These are phyloP conservation scores for Morone chrysops DNA, from an alignment of 2,113 vertebrate genomes.

Conservation along the genomic window DNA sequence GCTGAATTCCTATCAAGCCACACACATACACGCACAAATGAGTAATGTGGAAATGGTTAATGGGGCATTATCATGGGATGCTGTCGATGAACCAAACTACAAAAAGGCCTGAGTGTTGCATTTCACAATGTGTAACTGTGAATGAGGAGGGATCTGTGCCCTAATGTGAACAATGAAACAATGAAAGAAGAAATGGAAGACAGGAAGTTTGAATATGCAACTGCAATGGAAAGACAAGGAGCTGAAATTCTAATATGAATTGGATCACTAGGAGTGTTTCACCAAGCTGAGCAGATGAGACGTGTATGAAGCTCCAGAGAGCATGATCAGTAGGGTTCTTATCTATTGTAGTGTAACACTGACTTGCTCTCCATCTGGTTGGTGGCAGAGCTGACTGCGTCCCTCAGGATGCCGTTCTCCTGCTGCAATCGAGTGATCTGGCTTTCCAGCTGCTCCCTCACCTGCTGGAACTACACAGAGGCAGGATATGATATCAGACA, in stretches of 20 bases:
- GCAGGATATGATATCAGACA: background rate
- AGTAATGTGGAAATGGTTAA: constrained; percentile 4
- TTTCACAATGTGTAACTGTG: constrained; percentile 16
- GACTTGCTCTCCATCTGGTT: constrained; percentile 99
- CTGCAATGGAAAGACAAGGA: background rate
- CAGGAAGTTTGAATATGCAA: background rate
- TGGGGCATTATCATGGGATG: constrained; percentile 4
- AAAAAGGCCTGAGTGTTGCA: background rate
- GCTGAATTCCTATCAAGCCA: constrained; percentile 89
- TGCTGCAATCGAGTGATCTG: constrained; percentile 95
- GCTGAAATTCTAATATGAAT: constrained; percentile 10
- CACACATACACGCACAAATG: background rate
- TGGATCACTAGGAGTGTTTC: constrained; percentile 1
- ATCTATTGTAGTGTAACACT: constrained; percentile 67
- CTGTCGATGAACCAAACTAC: background rate
- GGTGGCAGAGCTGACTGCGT: constrained; percentile 97
- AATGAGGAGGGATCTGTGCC: background rate
- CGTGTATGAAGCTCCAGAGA: background rate
- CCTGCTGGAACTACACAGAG: constrained; percentile 89
- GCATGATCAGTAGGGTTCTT: background rate
- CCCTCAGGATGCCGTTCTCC: constrained; percentile 96
- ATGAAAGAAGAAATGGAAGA: background rate
- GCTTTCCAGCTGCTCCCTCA: constrained; percentile 94
- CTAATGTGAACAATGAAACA: background rate
- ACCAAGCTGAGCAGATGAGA: constrained; percentile 3